phyloP scores from a whole-genome alignment of 1,140 invertebrate genomes.

The Semibalanus balanoides region DNA sequence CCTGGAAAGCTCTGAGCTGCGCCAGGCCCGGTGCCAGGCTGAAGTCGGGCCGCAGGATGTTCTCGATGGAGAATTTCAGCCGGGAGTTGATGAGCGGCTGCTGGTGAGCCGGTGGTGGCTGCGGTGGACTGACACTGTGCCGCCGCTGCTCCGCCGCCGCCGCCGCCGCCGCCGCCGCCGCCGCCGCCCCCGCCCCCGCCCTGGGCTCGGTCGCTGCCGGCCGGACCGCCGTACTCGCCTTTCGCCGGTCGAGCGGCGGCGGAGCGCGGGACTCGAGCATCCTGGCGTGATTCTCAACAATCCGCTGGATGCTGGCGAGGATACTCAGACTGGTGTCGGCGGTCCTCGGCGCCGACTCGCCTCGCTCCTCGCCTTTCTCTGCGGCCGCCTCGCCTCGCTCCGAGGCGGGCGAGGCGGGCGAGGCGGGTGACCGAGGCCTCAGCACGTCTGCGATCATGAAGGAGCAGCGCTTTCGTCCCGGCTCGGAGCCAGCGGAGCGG shows the following conservation, averaged over 20 bases:
- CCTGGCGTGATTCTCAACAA: constrained; percentile 3
- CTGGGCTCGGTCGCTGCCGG: background rate
- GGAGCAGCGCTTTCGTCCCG: background rate
- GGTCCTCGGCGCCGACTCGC: background rate
- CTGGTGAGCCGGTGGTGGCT: background rate
- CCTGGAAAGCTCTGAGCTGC: constrained; percentile 12
- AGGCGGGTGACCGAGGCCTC: background rate
- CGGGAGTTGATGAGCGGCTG: background rate
- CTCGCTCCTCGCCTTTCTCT: background rate
- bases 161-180: background rate
- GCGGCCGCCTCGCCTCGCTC: background rate
- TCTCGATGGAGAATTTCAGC: constrained; percentile 82
- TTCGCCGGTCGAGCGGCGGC: constrained; percentile 33
- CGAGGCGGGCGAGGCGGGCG: background rate
- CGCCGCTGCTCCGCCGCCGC: background rate
- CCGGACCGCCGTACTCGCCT: background rate
- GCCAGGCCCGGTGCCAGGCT: constrained; percentile 36
- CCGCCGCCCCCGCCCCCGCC: background rate
- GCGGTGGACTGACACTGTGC: background rate
- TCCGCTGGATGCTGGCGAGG: constrained; percentile 1
- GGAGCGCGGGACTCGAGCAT: background rate
- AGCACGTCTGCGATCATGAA: constrained; percentile 5
- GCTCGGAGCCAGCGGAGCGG: too few relatives aligned
- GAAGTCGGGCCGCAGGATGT: constrained; percentile 79
- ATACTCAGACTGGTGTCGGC: background rate